Percentiles rank a stretch among this genome's conserved stretches.
phyloP scores from a whole-genome alignment of 2,888 invertebrate species.

The Napeogenes inachia region DNA sequence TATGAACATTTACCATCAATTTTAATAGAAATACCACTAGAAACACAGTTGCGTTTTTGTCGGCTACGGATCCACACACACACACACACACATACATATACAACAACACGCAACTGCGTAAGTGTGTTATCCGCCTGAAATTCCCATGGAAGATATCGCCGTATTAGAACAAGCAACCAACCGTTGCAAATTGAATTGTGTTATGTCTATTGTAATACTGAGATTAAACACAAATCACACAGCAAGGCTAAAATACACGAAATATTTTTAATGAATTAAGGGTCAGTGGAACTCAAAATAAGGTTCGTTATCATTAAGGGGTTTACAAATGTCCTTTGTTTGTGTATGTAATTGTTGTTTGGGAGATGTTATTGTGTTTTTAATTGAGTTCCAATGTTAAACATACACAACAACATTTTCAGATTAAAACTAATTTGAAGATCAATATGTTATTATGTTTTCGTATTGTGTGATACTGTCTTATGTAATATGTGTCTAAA shows the following conservation, averaged over 20 bases:
- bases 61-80: too few relatives aligned
- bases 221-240: background rate
- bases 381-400: conserved; percentile 1
- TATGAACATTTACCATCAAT: too few relatives aligned
- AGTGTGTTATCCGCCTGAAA: too few relatives aligned
- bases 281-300: conserved; percentile 21
- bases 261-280: conserved; percentile 13
- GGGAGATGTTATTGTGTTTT: conserved; percentile 5
- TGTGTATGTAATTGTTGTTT: conserved; percentile 11
- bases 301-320: conserved; percentile 22
- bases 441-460: background rate
- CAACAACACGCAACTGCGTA: too few relatives aligned
- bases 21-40: too few relatives aligned
- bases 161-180: too few relatives aligned
- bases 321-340: conserved; percentile 10
- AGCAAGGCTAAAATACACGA: conserved; percentile 5
- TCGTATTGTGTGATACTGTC: too few relatives aligned
- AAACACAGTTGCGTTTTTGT: too few relatives aligned
- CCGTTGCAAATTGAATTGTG: background rate
- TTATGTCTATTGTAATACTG: background rate
- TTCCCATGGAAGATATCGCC: background rate
- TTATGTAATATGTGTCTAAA: too few relatives aligned
- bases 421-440: background rate
- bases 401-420: background rate
- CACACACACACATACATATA: too few relatives aligned